phyloP scores from a whole-genome alignment of 2,888 invertebrate species.

The Parthenolecanium corni region DNA sequence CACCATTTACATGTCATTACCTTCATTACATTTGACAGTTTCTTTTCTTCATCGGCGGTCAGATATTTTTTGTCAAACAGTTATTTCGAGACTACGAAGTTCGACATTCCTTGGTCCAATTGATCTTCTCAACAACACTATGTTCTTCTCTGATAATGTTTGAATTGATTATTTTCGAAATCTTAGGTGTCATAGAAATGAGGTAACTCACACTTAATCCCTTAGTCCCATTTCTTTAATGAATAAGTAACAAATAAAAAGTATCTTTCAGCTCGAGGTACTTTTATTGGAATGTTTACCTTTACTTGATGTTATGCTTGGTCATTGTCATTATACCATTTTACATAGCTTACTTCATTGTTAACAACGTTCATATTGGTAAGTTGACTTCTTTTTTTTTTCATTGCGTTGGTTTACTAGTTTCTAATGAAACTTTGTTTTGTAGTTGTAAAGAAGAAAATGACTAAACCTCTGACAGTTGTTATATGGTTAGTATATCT shows the following conservation, averaged over 20 bases:
- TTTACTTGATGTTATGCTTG: slow-evolving; percentile 83
- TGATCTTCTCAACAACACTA: slow-evolving; percentile 92
- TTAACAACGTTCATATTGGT: slow-evolving; percentile 80
- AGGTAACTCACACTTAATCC: slow-evolving; percentile 47
- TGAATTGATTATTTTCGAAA: slow-evolving; percentile 98
- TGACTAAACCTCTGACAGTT: slow-evolving; percentile 67
- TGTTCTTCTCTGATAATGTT: slow-evolving; percentile 97
- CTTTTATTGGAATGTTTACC: slow-evolving; percentile 88
- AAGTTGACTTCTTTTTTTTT: slow-evolving; percentile 37
- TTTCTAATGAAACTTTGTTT: background rate
- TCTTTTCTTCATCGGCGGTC: slow-evolving; percentile 89
- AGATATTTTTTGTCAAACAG: slow-evolving; percentile 96
- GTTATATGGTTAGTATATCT: slow-evolving; percentile 82
- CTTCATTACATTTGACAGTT: slow-evolving; percentile 49
- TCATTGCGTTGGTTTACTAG: background rate
- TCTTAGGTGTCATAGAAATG: slow-evolving; percentile 80
- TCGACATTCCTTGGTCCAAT: slow-evolving; percentile 81
- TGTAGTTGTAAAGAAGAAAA: slow-evolving; percentile 55
- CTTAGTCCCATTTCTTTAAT: background rate
- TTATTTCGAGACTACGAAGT: slow-evolving; percentile 96
- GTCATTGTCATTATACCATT: slow-evolving; percentile 92
- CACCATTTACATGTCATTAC: background rate
- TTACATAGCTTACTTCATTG: slow-evolving; percentile 89
- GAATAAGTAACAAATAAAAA: background rate
- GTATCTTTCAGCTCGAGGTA: slow-evolving; percentile 62